These are phyloP conservation scores for Epistrophella euchroma DNA, from an alignment of 2,888 invertebrate species.

Conservation along the genomic window DNA sequence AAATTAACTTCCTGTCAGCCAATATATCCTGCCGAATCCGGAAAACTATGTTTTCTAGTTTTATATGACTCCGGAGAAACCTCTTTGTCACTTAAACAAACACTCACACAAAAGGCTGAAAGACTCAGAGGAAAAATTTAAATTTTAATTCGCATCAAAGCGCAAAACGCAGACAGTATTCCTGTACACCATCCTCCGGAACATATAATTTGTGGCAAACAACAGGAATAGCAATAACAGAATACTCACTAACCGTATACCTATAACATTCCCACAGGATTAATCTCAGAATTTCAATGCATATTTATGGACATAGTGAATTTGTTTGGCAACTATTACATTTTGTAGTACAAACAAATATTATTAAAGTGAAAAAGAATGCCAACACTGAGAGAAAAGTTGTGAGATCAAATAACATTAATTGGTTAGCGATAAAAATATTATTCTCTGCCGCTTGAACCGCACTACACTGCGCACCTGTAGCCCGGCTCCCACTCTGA, in stretches of 20 bases:
- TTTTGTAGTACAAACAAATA: conserved; percentile 57
- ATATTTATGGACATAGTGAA: conserved; percentile 73
- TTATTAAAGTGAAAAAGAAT: conserved; percentile 52
- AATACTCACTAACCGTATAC: conserved; percentile 26
- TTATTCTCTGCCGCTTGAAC: no score
- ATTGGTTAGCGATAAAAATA: no score
- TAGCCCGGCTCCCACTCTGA: no score
- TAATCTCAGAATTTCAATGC: conserved; percentile 73
- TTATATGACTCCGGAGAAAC: conserved; percentile 60
- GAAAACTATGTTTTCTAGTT: conserved; percentile 69
- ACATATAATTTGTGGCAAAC: conserved; percentile 48
- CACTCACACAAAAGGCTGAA: background rate
- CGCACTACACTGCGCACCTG: no score
- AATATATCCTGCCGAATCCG: conserved; percentile 64
- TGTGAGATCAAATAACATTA: no score
- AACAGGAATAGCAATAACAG: conserved; percentile 4
- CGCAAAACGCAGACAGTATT: conserved; percentile 28
- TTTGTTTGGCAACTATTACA: conserved; percentile 71
- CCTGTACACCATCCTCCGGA: conserved; percentile 26
- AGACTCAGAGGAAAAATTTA: conserved; percentile 34
- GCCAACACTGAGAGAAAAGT: background rate
- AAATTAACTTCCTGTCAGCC: conserved; percentile 65
- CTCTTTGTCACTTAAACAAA: conserved; percentile 48
- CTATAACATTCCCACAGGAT: conserved; percentile 68
- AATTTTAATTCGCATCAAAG: conserved; percentile 67